Evolutionary conservation across 1,140 invertebrate species (phyloP).

Genomic region (Leucophenga varia): DNA sequence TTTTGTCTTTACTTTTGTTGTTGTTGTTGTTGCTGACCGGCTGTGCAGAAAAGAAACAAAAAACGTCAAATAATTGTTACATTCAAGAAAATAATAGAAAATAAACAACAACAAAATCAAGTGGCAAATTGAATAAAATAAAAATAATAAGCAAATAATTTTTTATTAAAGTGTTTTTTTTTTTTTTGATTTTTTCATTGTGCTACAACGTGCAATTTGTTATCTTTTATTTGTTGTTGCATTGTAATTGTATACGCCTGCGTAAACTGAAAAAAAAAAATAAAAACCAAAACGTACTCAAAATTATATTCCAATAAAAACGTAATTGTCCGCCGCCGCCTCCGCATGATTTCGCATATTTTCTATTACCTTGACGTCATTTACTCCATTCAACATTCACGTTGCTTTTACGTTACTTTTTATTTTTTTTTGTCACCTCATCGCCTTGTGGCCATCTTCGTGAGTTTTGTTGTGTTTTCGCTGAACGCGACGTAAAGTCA

Average conservation of each 20-base stretch:
- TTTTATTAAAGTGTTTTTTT: conserved; percentile 31
- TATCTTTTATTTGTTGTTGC: too few species aligned
- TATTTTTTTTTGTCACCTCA: conserved; percentile 21
- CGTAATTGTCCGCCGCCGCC: too few species aligned
- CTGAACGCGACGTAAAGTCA: too few species aligned
- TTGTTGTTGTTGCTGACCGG: too few species aligned
- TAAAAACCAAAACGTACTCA: conserved; percentile 7
- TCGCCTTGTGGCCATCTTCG: too few species aligned
- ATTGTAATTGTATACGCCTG: conserved; percentile 34
- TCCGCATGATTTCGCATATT: too few species aligned
- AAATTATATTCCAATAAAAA: too few species aligned
- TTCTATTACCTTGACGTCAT: conserved; percentile 46
- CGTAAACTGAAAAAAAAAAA: conserved; percentile 7
- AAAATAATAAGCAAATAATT: conserved; percentile 6
- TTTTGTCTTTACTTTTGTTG: conserved; percentile 9
- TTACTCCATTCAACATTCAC: too few species aligned
- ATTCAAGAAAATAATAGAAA: conserved; percentile 10
- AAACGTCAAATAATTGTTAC: conserved; percentile 34
- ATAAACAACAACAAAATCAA: conserved; percentile 2
- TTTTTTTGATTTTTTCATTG: conserved; percentile 19
- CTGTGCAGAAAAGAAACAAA: too few species aligned
- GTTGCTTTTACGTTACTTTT: too few species aligned
- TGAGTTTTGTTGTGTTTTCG: too few species aligned
- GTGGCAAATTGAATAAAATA: conserved; percentile 9
- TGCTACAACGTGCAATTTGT: neutral